Evolutionary conservation across 2,797 vertebrate species (phyloP).

Genomic region (Pseudotriccus pelzelni): DNA sequence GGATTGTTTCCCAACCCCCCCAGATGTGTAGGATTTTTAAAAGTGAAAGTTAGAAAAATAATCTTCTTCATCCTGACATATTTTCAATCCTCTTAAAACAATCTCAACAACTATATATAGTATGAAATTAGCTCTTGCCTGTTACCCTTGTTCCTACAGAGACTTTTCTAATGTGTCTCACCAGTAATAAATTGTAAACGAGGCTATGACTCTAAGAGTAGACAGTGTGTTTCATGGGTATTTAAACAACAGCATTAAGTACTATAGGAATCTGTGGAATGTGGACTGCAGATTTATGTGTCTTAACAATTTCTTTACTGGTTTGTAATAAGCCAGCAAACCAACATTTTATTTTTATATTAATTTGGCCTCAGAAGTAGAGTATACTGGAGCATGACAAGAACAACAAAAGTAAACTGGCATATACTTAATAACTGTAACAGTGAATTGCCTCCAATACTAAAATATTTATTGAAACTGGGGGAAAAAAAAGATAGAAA

Average conservation of each 20-base stretch:
- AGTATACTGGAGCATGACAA: slow-evolving; percentile 62
- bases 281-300: slow-evolving; percentile 75
- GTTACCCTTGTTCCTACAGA: neutral
- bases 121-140: slow-evolving; percentile 29
- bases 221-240: slow-evolving; percentile 80
- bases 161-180: slow-evolving; percentile 57
- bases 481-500: slow-evolving; percentile 2
- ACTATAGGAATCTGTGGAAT: slow-evolving; percentile 83
- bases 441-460: slow-evolving; percentile 44
- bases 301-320: slow-evolving; percentile 77
- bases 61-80: neutral
- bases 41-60: slow-evolving; percentile 46
- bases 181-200: slow-evolving; percentile 68
- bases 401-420: slow-evolving; percentile 66
- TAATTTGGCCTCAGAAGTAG: slow-evolving; percentile 69
- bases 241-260: slow-evolving; percentile 83
- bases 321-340: slow-evolving; percentile 69
- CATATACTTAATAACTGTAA: slow-evolving; percentile 63
- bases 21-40: neutral
- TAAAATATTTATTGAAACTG: slow-evolving; percentile 56
- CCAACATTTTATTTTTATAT: slow-evolving; percentile 69
- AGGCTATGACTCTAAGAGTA: slow-evolving; percentile 69
- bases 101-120: slow-evolving; percentile 6
- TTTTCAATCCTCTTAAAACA: slow-evolving; percentile 54
- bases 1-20: fast-evolving